A percentile compares a stretch with the other conserved stretches of the same genome.
Evolutionary conservation across 2,113 vertebrate genomes (phyloP).

Genomic region (Tragelaphus scriptus): DNA sequence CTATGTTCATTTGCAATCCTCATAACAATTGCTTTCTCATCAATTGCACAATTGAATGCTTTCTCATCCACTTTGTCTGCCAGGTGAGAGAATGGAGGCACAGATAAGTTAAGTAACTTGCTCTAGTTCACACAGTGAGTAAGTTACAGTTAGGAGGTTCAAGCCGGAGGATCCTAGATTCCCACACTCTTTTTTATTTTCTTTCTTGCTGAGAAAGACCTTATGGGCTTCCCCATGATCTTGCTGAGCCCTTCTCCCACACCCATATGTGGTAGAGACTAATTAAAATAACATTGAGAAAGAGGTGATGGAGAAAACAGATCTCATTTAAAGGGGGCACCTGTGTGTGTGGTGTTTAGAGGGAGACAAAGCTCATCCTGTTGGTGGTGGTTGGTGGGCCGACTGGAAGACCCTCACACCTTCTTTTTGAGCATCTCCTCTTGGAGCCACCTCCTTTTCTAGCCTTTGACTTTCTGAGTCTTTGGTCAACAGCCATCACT

Average conservation of each 20-base stretch:
- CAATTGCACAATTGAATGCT: neutral
- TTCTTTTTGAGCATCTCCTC: neutral
- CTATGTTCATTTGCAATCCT: neutral
- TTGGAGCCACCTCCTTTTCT: neutral
- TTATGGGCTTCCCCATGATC: neutral
- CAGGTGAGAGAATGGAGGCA: neutral
- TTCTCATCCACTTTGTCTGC: neutral
- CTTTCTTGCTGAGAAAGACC: neutral
- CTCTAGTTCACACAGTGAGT: neutral
- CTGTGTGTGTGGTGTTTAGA: neutral
- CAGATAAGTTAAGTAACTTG: neutral
- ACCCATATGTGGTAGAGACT: neutral
- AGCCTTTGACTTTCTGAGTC: neutral
- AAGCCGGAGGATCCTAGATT: neutral
- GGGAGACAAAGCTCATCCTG: neutral
- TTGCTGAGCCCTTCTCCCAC: neutral
- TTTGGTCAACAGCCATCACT: neutral
- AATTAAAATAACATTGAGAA: neutral
- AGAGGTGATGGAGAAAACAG: neutral
- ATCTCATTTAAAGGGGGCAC: neutral
- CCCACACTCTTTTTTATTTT: neutral
- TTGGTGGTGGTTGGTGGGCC: neutral
- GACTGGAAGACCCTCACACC: neutral
- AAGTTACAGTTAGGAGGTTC: neutral
- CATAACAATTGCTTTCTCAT: neutral